phyloP scores from a whole-genome alignment of 2,113 vertebrate genomes.

The Electrona antarctica region DNA sequence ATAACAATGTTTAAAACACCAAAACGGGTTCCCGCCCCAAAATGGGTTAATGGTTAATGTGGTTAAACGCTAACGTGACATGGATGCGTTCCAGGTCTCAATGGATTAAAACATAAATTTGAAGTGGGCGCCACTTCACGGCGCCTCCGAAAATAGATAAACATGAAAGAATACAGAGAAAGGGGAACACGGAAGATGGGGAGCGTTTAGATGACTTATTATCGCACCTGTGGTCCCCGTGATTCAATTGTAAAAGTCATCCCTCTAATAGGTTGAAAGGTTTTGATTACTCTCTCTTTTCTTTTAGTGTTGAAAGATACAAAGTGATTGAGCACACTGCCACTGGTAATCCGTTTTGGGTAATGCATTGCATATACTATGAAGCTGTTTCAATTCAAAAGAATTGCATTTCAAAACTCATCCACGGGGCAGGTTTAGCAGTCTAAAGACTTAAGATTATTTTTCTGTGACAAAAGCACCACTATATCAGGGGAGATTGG shows the following conservation, averaged over 20 bases:
- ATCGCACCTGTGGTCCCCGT: constrained; percentile 99
- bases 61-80: too few species aligned
- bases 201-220: constrained; percentile 97
- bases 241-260: constrained; percentile 99
- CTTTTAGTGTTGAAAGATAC: constrained; percentile 97
- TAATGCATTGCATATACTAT: constrained; percentile 97
- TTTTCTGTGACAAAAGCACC: constrained; percentile 59
- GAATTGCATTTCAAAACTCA: constrained; percentile 94
- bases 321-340: constrained; percentile 95
- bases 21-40: too few species aligned
- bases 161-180: constrained; percentile 97
- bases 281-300: constrained; percentile 99
- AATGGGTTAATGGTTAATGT: too few species aligned
- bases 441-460: constrained; percentile 46
- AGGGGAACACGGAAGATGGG: constrained; percentile 89
- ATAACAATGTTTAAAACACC: too few species aligned
- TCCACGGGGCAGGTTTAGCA: constrained; percentile 84
- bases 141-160: constrained; percentile 91
- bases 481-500: constrained; percentile 5
- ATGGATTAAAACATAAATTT: constrained; percentile 80
- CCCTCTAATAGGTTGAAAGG: constrained; percentile 99
- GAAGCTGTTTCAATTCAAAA: constrained; percentile 91
- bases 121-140: constrained; percentile 73
- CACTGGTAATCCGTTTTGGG: constrained; percentile 99
- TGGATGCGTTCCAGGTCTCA: too few species aligned